Base-by-base conservation (phyloP, 2,888 invertebrate genomes). In the Phania funesta region DNA sequence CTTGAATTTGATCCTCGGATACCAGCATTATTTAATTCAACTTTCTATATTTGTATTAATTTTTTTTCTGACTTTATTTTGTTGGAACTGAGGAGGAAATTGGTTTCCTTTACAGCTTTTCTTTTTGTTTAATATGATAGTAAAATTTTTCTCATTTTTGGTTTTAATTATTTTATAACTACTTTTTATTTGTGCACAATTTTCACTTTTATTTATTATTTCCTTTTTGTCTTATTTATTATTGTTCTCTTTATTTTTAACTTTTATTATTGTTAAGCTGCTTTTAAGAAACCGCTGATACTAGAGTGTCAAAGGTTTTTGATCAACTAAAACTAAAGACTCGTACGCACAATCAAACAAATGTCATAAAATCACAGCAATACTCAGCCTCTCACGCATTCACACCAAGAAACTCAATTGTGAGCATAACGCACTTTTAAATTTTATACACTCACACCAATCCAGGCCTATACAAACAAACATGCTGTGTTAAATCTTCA, bases 321-420 rank as follows among this genome's bases (percentile, higher is more conserved):
- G 88, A 89, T 90, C 89, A 87, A 90, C 90, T 90, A 88, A 90
- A 90, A 88, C 88, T 89, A 87, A 87, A 87, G 86, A 87, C 84
- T 83, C 64, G 64, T 83, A 78, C 68, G 81, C 75, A 64, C 64
- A 86, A 84, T 65, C 84, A 84, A 84, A 77, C 75, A 80, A 73
- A 83, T 83, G 81, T 85, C 64, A 68, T 26, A 83, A 32, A 78
- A 46, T 56, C 20, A 46, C 54, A 70, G 29, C 54, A 26, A 16
- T 50, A 52, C 32, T 26, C 20, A 70, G 67, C 67, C 75, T 68
- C 67, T 77, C 65, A 44, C 24, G 13, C 58, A 75, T 9, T 64
- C 73, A 77, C 41, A 74, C 58, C 35, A 46, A 67, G 0, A 35
- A 44, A 48, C 1, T 8, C 24, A 54, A 52, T 62, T 58, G 52